Base-by-base conservation (phyloP, 2,797 vertebrate species). In the Catostomus latipinnis region DNA sequence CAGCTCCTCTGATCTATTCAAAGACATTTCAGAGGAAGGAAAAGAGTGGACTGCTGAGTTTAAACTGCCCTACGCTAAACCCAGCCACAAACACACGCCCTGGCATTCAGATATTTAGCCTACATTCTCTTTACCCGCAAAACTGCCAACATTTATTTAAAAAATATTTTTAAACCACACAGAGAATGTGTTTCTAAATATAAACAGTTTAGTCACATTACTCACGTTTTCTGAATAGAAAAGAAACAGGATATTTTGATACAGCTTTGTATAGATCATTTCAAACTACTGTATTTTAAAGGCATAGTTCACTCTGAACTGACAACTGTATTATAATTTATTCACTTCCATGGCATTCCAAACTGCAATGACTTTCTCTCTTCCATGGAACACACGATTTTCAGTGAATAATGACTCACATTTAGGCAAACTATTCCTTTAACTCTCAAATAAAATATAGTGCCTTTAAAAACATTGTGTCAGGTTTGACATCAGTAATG, bases 21-120 rank as follows among this genome's bases (percentile, higher is more conserved):
- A 84, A 90, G 71, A 63, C 8, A 81, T 86, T 84, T 88, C 81
- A 85, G 49, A 45, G 76, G 34, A 76, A 72, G 73, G 68, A 34
- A 85, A 80, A 78, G 79, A 81, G 76, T 16, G 11, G 74, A 81
- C 53, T n/a, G 84, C 91, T 89, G 80, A 86, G 74, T 70, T 79
- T 81, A 50, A 69, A 60, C 73, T 54, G 14, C 7, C 56, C 67
- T 67, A 58, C 22, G 34, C 34, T 34, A 34, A 34, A 63, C n/a
- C 16, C 49, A 43, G 58, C 4, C 43, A 50, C 12, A 54, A 70
- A 58, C 9, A 82, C 61, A 67, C 43, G 45, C 34, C 5, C 43
- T 67, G 63, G 74, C 45, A 67, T 76, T 76, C 14, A 58, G 53
- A 68, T 57, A 75, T 54, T 52, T 6, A 46, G 34, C 50, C 10